Evolutionary conservation across 2,888 invertebrate genomes (phyloP), one percentile per base, ranked within the genome.

Genomic region (Dioctria linearis): DNA sequence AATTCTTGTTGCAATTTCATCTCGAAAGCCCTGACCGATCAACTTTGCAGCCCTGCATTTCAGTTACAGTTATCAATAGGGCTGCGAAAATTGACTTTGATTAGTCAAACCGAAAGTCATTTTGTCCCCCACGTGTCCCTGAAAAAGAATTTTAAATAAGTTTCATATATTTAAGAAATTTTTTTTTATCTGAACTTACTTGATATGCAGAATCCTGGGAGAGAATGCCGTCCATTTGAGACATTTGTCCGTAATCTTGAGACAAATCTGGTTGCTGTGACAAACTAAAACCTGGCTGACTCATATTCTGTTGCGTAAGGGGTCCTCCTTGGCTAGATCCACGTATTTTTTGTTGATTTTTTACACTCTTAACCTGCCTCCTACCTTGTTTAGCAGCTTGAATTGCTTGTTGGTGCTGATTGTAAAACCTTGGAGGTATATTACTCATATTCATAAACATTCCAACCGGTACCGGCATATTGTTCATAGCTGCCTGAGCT

Each of bases 401-500:
- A 79, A 94, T 87, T 0, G 93, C 93, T 85, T 93, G 93, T 85
- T 92, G 93, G 85, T 93, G 93, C 84, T 94, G 94, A 85, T 94
- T 94, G 86, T 93, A 94, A 88, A 94, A 94, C 5, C 94, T 89
- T 0, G 94, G 94, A 46, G 94, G 94, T 80, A 94, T 92, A 85
- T 93, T 94, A 11, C 93, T 92, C 94, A 95, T 96, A 88, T 95
- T 96, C 93, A 97, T 95, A 85, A 96, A 95, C 95, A 98, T 97
- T 61, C 97, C 97, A 67, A 97, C 95, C 0, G 98, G 96, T 3
- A 98, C 97, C 0, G 98, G 97, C 83, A 98, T 92, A 84, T 95
- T 95, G 85, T 94, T 94, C 87, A 94, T 90, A 51, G 93, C 91
- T 0, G 93, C 93, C 81, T 94, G 94, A 0, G 93, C 93, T 39